A percentile compares a stretch with the other conserved stretches of the same genome.
phyloP scores from a whole-genome alignment of 2,113 vertebrate species.

The Pollachius pollachius region DNA sequence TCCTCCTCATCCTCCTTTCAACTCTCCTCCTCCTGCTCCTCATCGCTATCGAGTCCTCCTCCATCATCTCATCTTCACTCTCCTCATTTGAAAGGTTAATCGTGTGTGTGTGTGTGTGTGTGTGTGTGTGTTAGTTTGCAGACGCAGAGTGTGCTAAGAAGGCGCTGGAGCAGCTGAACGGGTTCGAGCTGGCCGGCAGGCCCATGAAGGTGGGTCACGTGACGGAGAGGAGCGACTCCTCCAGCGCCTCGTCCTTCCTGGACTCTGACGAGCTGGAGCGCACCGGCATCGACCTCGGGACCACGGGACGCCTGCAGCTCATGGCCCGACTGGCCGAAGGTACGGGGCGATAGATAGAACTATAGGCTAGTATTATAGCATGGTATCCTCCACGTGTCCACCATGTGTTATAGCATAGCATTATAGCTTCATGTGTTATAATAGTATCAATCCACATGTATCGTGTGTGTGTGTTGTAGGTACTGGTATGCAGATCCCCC shows the following conservation, averaged over 20 bases:
- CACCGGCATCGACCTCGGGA: constrained; percentile 91
- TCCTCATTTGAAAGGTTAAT: no score
- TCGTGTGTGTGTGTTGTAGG: constrained; percentile 63
- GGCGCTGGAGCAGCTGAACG: constrained; percentile 93
- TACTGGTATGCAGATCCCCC: constrained; percentile 94
- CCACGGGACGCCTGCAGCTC: constrained; percentile 90
- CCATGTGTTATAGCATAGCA: no score
- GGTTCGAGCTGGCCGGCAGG: constrained; percentile 92
- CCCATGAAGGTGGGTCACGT: constrained; percentile 99
- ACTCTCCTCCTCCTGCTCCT: no score
- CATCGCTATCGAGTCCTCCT: background rate
- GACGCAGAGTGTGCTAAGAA: constrained; percentile 97
- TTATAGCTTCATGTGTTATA: background rate
- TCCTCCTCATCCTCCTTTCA: background rate
- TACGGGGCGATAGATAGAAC: constrained; percentile 33
- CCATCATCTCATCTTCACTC: background rate
- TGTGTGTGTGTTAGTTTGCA: constrained; percentile 76
- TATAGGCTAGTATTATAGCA: background rate
- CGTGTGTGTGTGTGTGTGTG: no score
- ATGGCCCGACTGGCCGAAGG: constrained; percentile 96
- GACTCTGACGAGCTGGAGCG: constrained; percentile 93
- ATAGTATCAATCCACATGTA: no score
- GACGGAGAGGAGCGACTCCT: constrained; percentile 88
- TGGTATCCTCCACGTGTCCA: no score
- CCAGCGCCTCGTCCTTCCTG: constrained; percentile 87